phyloP scores from a whole-genome alignment of 2,888 invertebrate species.

The Anarsia innoxiella region DNA sequence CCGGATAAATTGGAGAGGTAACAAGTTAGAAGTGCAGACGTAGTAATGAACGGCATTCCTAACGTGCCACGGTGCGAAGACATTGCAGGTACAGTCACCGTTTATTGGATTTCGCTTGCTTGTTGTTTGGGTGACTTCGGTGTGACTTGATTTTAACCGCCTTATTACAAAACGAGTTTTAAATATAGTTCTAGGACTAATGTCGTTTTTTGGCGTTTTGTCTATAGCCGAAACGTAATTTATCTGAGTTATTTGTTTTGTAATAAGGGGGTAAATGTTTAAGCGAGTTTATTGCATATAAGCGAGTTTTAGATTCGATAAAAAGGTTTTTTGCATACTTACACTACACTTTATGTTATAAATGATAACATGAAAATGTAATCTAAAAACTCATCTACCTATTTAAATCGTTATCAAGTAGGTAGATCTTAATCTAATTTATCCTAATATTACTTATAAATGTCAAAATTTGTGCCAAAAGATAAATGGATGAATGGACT shows the following conservation, averaged over 20 bases:
- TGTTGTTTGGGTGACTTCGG: background rate
- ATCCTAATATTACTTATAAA: too few relatives aligned
- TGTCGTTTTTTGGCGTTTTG: background rate
- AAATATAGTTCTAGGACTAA: background rate
- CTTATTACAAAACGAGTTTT: background rate
- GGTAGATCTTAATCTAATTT: too few relatives aligned
- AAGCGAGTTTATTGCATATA: background rate
- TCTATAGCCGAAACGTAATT: background rate
- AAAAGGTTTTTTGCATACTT: too few relatives aligned
- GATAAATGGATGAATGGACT: too few relatives aligned
- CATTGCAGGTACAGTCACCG: constrained; percentile 46
- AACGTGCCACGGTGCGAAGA: constrained; percentile 48
- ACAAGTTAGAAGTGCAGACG: constrained; percentile 52
- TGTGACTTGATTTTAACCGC: background rate
- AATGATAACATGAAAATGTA: too few relatives aligned
- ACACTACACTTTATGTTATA: too few relatives aligned
- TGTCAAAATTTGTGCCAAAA: too few relatives aligned
- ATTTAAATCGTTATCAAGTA: too few relatives aligned
- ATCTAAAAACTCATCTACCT: too few relatives aligned
- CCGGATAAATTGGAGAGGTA: constrained; percentile 53
- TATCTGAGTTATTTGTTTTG: background rate
- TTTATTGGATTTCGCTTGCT: constrained; percentile 56
- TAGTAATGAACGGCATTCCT: constrained; percentile 62
- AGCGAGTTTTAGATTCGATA: background rate
- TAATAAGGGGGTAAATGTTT: background rate